Conservation (phyloP, 2,888 invertebrate species). For the Lochmaea capreae region DNA sequence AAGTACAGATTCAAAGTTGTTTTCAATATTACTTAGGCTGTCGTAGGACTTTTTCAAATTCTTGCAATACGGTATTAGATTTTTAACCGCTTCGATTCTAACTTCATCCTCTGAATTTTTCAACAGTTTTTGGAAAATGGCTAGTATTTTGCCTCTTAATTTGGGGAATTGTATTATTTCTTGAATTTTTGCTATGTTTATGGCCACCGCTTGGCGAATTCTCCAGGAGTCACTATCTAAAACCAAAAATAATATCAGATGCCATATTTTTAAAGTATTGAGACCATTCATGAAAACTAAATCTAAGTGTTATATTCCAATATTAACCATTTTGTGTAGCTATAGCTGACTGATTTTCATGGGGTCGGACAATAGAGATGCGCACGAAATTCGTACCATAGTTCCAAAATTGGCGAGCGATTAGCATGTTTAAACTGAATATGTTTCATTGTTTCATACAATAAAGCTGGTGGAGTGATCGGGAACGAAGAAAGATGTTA, state of each 20-base stretch:
- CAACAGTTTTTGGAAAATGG: conserved; percentile 55
- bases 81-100: conserved; percentile 53
- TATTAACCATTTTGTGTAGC: too few relatives aligned
- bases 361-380: too few relatives aligned
- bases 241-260: conserved; percentile 35
- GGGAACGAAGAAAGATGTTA: too few relatives aligned
- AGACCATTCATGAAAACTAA: background rate
- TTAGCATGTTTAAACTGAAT: too few relatives aligned
- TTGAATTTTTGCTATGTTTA: conserved; percentile 54
- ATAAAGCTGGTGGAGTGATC: too few relatives aligned
- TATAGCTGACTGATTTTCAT: too few relatives aligned
- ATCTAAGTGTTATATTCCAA: background rate
- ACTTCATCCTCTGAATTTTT: conserved; percentile 58
- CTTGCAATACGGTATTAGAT: conserved; percentile 54
- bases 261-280: too few relatives aligned
- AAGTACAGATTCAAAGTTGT: conserved; percentile 57
- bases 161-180: conserved; percentile 49
- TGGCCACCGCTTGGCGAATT: conserved; percentile 56
- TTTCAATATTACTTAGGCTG: conserved; percentile 40
- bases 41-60: conserved; percentile 53
- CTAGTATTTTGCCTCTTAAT: conserved; percentile 53
- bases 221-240: conserved; percentile 58
- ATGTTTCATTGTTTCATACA: too few relatives aligned
- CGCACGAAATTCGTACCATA: too few relatives aligned
- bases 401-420: too few relatives aligned